Percentiles rank a stretch among this genome's conserved stretches.
Conservation (phyloP, 2,888 invertebrate genomes). For the Mythimna impura region DNA sequence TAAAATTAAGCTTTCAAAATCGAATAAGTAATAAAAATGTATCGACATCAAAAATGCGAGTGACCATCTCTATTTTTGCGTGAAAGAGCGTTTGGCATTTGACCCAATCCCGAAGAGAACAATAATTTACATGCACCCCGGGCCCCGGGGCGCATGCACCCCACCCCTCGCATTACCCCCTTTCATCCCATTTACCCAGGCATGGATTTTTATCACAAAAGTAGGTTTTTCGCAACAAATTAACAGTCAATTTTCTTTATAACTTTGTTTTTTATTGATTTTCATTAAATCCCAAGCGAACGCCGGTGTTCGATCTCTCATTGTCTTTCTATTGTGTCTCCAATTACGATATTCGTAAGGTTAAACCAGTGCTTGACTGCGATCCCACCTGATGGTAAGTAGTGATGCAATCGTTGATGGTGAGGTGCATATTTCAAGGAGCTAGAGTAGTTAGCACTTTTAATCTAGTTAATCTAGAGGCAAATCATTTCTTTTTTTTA, state of each 20-base stretch:
- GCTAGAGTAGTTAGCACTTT: no score
- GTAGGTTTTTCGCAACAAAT: slow-evolving; percentile 36
- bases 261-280: no score
- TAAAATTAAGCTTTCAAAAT: no score
- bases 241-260: slow-evolving; percentile 27
- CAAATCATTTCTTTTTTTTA: no score
- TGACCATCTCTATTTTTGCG: slow-evolving; percentile 65
- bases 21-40: not conserved
- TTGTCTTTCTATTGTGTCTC: no score
- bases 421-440: no score
- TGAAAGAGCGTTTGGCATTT: slow-evolving; percentile 73
- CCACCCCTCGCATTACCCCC: slow-evolving; percentile 14
- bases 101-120: slow-evolving; percentile 74
- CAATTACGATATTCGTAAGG: no score
- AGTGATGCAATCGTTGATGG: no score
- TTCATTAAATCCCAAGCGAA: no score
- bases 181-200: slow-evolving; percentile 18
- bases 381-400: not conserved
- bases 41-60: slow-evolving; percentile 50
- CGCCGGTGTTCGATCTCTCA: no score
- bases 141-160: slow-evolving; percentile 49
- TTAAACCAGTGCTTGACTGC: no score
- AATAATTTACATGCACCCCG: slow-evolving; percentile 76
- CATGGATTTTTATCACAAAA: slow-evolving; percentile 50
- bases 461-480: no score